Conservation (phyloP, 2,888 invertebrate species). For the Callimorpha dominula region DNA sequence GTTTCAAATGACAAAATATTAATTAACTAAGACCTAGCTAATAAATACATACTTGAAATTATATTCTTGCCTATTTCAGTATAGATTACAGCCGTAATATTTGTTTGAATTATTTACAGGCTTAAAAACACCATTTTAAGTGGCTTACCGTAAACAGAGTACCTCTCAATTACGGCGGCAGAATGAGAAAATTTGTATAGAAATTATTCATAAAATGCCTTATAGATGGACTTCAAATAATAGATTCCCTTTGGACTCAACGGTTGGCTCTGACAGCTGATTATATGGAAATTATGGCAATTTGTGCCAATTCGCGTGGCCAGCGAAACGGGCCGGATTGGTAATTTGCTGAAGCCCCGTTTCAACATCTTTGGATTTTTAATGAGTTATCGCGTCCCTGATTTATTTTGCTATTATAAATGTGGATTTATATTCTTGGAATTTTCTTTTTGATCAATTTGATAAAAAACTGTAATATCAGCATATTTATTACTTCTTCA, state of each 20-base stretch:
- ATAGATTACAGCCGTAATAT: slow-evolving; percentile 18
- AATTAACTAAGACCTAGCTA: background rate
- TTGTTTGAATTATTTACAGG: slow-evolving; percentile 37
- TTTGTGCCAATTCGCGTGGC: slow-evolving; percentile 54
- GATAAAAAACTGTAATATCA: background rate
- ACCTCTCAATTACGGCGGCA: slow-evolving; percentile 37
- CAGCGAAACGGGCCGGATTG: slow-evolving; percentile 39
- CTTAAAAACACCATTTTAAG: slow-evolving; percentile 44
- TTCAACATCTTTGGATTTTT: slow-evolving; percentile 47
- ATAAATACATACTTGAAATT: background rate
- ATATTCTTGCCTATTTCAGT: background rate
- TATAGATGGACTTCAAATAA: slow-evolving; percentile 61
- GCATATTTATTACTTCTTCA: background rate
- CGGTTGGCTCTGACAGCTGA: slow-evolving; percentile 60
- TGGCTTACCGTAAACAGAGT: slow-evolving; percentile 45
- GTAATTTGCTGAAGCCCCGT: slow-evolving; percentile 45
- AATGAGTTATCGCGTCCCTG: slow-evolving; percentile 42
- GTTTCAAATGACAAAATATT: background rate
- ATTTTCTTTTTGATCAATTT: slow-evolving; percentile 10
- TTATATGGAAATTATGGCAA: slow-evolving; percentile 63
- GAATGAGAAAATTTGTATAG: slow-evolving; percentile 55
- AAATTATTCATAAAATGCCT: slow-evolving; percentile 55
- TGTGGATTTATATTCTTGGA: slow-evolving; percentile 12
- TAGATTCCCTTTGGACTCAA: slow-evolving; percentile 53
- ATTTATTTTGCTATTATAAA: slow-evolving; percentile 35